Evolutionary conservation across 1,140 invertebrate species (phyloP).

Genomic region (Tetraneura akinire): DNA sequence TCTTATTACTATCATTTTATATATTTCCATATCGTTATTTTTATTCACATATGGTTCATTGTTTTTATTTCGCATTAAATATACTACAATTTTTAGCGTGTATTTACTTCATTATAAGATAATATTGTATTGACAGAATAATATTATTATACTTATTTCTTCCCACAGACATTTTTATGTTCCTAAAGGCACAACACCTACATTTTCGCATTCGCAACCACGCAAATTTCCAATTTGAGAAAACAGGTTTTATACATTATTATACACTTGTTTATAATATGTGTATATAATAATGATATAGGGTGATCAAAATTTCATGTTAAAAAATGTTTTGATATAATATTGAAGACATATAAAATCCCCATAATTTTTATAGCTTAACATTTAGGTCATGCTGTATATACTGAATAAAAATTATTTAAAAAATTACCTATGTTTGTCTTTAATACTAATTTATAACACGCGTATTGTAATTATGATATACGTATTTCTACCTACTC

Average conservation of each 20-base stretch:
- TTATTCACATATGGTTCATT: background rate
- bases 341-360: too few relatives aligned
- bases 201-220: conserved; percentile 47
- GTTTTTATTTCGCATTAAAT: conserved; percentile 10
- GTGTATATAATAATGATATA: too few relatives aligned
- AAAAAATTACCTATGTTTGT: conserved; percentile 21
- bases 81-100: background rate
- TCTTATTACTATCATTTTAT: too few relatives aligned
- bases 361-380: too few relatives aligned
- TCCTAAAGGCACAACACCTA: conserved; percentile 29
- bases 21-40: too few relatives aligned
- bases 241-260: conserved; percentile 31
- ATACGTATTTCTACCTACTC: background rate
- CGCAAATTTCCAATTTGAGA: conserved; percentile 41
- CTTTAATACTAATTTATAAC: background rate
- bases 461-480: background rate
- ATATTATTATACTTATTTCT: conserved; percentile 21
- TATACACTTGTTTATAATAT: too few relatives aligned
- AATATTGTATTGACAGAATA: conserved; percentile 8
- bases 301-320: too few relatives aligned
- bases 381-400: too few relatives aligned
- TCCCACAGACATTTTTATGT: conserved; percentile 34
- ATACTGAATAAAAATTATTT: conserved; percentile 25
- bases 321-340: too few relatives aligned
- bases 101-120: background rate